Conservation (phyloP, 92 coral and sea anemone species). For the Umimayanthus chanpuru region DNA sequence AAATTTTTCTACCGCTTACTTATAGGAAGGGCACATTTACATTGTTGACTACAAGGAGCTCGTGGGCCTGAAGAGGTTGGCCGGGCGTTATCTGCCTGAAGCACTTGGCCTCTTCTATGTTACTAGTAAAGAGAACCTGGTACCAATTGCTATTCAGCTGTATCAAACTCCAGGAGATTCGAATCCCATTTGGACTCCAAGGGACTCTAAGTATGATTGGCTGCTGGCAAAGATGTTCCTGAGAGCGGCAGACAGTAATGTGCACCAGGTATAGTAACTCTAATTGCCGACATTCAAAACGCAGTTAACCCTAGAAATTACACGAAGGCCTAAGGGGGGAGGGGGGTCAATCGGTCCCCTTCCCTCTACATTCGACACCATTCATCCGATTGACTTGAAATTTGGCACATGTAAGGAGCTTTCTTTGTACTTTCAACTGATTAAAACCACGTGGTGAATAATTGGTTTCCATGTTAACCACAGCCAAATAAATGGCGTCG, state of each 20-base stretch:
- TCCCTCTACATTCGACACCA: no score
- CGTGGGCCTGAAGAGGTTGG: slow-evolving; percentile 4
- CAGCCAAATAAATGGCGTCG: no score
- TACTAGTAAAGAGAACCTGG: slow-evolving; percentile 19
- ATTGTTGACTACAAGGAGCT: slow-evolving; percentile 26
- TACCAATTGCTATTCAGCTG: slow-evolving; percentile 47
- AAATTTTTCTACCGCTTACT: neutral
- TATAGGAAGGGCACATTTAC: slow-evolving; percentile 22
- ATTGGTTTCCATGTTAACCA: no score
- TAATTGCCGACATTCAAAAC: no score
- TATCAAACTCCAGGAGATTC: slow-evolving; percentile 45
- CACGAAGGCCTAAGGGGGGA: no score
- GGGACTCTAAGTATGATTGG: slow-evolving; percentile 30
- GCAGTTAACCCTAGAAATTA: no score
- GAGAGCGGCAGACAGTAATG: slow-evolving; percentile 38
- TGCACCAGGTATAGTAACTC: slow-evolving; percentile 33
- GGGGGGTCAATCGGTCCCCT: no score
- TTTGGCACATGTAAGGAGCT: no score
- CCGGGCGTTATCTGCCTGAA: slow-evolving; percentile 5
- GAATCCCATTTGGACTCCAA: slow-evolving; percentile 49
- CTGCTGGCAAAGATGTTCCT: slow-evolving; percentile 41
- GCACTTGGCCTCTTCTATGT: slow-evolving; percentile 32
- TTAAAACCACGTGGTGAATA: no score
- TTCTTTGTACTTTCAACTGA: no score
- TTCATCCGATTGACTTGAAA: no score